A percentile compares a stretch with the other conserved stretches of the same genome.
These are phyloP conservation scores for Pagetopsis macropterus DNA, from an alignment of 2,797 vertebrate genomes.

Conservation along the genomic window DNA sequence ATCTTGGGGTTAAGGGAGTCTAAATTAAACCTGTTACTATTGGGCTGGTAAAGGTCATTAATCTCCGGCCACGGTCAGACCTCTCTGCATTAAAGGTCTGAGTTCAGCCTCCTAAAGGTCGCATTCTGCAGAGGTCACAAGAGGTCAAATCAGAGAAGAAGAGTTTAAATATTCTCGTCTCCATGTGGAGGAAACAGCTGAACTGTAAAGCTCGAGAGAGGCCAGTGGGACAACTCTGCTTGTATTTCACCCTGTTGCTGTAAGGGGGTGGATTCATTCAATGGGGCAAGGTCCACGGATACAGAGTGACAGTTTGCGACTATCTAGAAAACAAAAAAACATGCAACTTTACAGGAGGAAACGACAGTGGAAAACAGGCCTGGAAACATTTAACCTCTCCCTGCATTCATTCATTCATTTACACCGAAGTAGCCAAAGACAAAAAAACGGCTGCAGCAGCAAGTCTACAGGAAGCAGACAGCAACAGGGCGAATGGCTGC, in stretches of 20 bases:
- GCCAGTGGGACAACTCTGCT: not conserved
- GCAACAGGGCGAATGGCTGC: slow-evolving; percentile 30
- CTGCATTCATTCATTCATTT: not conserved
- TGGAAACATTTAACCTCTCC: slow-evolving; percentile 12
- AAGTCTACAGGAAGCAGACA: slow-evolving; percentile 29
- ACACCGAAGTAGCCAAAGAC: not conserved
- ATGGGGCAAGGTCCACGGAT: slow-evolving; percentile 62
- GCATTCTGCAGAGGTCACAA: slow-evolving; percentile 75
- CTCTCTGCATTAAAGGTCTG: slow-evolving; percentile 73
- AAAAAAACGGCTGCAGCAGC: not conserved
- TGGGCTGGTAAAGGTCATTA: slow-evolving; percentile 82
- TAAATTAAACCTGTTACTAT: slow-evolving; percentile 79
- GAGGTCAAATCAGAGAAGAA: slow-evolving; percentile 18
- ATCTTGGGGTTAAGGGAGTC: slow-evolving; percentile 73
- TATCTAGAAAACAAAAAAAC: not conserved
- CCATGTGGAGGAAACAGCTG: slow-evolving; percentile 13
- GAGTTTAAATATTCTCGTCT: slow-evolving; percentile 23
- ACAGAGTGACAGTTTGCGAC: slow-evolving; percentile 9
- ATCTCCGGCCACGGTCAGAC: slow-evolving; percentile 27
- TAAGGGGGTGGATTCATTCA: slow-evolving; percentile 27
- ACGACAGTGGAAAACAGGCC: slow-evolving; percentile 22
- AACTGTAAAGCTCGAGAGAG: slow-evolving; percentile 40
- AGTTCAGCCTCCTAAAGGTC: slow-evolving; percentile 81
- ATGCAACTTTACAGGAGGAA: slow-evolving; percentile 20
- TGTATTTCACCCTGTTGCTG: slow-evolving; percentile 2